These are phyloP conservation scores for Incurvaria masculella DNA, from an alignment of 2,888 invertebrate species.

Conservation along the genomic window DNA sequence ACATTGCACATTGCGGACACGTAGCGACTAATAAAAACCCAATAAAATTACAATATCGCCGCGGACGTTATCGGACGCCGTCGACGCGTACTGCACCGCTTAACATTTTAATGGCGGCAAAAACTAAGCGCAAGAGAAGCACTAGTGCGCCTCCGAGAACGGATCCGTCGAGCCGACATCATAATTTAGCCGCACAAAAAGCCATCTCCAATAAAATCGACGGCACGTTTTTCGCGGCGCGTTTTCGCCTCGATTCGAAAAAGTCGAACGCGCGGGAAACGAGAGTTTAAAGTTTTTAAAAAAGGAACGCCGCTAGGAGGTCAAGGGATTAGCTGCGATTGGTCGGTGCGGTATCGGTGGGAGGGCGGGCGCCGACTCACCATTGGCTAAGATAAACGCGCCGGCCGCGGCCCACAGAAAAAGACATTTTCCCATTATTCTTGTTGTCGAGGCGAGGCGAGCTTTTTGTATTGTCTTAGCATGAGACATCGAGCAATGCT, in stretches of 20 bases:
- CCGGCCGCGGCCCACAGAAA: conserved; percentile 30
- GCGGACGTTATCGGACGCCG: conserved; percentile 16
- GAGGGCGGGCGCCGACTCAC: conserved; percentile 37
- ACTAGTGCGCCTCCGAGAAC: background rate
- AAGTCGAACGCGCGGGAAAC: conserved; percentile 31
- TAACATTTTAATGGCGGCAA: conserved; percentile 20
- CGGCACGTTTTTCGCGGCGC: conserved; percentile 42
- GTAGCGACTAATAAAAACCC: conserved; percentile 24
- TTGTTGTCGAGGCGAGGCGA: conserved; percentile 45
- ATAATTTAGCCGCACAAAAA: conserved; percentile 47
- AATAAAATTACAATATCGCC: conserved; percentile 28
- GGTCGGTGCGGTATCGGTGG: conserved; percentile 33
- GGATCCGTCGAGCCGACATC: conserved; percentile 31
- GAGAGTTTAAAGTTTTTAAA: conserved; percentile 50
- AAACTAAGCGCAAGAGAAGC: conserved; percentile 21
- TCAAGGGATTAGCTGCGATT: conserved; percentile 32
- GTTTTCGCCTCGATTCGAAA: conserved; percentile 31
- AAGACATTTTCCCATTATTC: conserved; percentile 58
- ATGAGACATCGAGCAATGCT: no score
- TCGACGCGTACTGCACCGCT: background rate
- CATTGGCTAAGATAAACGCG: conserved; percentile 36
- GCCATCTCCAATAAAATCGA: conserved; percentile 44
- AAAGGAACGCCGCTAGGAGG: conserved; percentile 53
- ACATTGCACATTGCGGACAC: background rate
- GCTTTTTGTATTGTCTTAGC: conserved; percentile 55